Base-by-base conservation (phyloP, 1,140 invertebrate species). In the Drosophila repleta region DNA sequence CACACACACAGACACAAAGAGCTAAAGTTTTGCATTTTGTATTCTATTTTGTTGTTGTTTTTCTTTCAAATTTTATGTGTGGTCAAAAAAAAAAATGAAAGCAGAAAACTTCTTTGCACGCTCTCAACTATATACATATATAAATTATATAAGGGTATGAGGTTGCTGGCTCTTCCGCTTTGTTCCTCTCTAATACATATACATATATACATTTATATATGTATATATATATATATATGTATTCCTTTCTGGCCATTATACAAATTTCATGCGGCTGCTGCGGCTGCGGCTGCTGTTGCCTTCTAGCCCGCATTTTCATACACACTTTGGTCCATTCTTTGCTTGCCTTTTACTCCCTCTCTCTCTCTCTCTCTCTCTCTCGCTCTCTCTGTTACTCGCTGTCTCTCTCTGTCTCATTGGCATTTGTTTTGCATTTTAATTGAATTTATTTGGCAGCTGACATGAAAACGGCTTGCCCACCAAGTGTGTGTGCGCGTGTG, bases 381-480 rank as follows among this genome's bases (percentile, higher is more conserved):
- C 5, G 10, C 41, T 65, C 49, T 17, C 17, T 46, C 18, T 21
- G 17, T 15, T n/a, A 15, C n/a, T 8, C 39, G 2, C 39, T 17
- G 1, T 46, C 20, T 21, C 43, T 18, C 43, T 20, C 41, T 20
- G 10, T 11, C 49, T 73, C 55, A 53, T 79, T 71, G 74, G 62
- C 73, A 73, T 82, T 82, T 82, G 74, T 79, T 83, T 83, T 83
- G 79, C 75, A 83, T 83, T 83, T 83, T 83, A 83, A 83, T 79
- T 83, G 79, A 83, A 82, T 75, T 82, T 68, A 82, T 79, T 82
- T 71, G 58, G 37, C 74, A 62, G 66, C 76, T 81, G 74, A 82
- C 79, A 77, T 49, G 62, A 72, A 51, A 57, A 32, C 20, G n/a
- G 48, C 65, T 66, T 49, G 52, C n/a, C 35, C 46, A 8, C 0